Conservation (phyloP, 2,888 invertebrate genomes). For the Tachystola acroxantha region DNA sequence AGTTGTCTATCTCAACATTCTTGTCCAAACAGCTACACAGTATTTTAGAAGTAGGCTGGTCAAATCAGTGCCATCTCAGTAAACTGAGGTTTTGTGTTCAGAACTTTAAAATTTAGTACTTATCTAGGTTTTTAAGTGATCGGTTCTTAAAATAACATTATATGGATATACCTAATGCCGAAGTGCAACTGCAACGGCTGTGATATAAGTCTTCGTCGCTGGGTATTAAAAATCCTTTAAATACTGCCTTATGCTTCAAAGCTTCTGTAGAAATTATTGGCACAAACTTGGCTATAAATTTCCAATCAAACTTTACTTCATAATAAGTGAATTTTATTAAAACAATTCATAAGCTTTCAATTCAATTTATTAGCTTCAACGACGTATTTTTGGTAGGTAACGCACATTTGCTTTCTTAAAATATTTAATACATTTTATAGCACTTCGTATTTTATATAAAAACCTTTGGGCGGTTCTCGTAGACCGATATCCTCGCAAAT, state of each 20-base stretch:
- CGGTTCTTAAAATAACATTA: constrained; percentile 35
- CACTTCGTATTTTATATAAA: too few species aligned
- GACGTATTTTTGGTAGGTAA: neutral
- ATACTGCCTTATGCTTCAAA: constrained; percentile 27
- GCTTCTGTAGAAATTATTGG: constrained; percentile 40
- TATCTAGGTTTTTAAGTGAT: constrained; percentile 33
- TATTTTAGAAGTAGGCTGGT: constrained; percentile 18
- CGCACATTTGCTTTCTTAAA: constrained; percentile 2
- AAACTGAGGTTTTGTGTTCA: constrained; percentile 30
- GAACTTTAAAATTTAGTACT: constrained; percentile 21
- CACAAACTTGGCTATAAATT: constrained; percentile 26
- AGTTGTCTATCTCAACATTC: constrained; percentile 17
- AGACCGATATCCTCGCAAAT: too few species aligned
- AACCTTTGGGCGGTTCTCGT: too few species aligned
- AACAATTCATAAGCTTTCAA: constrained; percentile 3
- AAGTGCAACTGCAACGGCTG: constrained; percentile 66
- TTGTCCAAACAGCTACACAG: constrained; percentile 20
- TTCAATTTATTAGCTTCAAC: neutral
- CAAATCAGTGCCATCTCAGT: constrained; percentile 27
- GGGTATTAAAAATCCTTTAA: constrained; percentile 44
- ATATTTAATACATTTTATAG: too few species aligned
- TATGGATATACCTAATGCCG: constrained; percentile 63
- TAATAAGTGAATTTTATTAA: constrained; percentile 4
- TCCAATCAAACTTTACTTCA: constrained; percentile 6
- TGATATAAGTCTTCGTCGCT: constrained; percentile 62